phyloP scores from a whole-genome alignment of 1,140 invertebrate genomes.

The Macrosteles quadrilineatus region DNA sequence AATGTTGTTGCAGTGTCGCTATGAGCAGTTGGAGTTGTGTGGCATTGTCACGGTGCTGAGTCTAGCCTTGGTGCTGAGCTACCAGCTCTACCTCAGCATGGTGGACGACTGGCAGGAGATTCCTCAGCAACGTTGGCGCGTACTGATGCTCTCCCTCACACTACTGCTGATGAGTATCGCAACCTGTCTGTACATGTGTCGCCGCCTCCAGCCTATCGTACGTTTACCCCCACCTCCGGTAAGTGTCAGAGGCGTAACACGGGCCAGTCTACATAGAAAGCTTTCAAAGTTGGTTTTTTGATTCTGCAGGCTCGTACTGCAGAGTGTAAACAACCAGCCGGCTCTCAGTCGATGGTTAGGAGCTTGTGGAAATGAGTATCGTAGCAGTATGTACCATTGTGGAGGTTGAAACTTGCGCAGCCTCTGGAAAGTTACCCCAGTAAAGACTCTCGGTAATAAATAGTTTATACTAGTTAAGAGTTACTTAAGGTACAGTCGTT shows the following conservation, averaged over 20 bases:
- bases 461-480: too few species aligned
- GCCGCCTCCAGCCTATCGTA: background rate
- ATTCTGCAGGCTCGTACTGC: constrained; percentile 1
- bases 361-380: too few species aligned
- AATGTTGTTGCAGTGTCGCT: constrained; percentile 4
- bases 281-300: constrained; percentile 16
- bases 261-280: background rate
- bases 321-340: background rate
- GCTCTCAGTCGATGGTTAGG: too few species aligned
- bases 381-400: too few species aligned
- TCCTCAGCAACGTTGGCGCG: background rate
- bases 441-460: too few species aligned
- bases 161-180: background rate
- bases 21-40: constrained; percentile 7
- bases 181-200: background rate
- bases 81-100: constrained; percentile 6
- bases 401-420: too few species aligned
- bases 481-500: too few species aligned
- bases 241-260: background rate
- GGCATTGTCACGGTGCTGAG: background rate
- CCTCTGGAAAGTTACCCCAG: too few species aligned
- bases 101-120: background rate
- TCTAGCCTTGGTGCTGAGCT: background rate
- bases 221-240: background rate
- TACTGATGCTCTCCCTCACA: background rate